Evolutionary conservation across 2,797 vertebrate species (phyloP), one percentile per base, ranked within the genome.

Genomic region (Alauda arvensis): DNA sequence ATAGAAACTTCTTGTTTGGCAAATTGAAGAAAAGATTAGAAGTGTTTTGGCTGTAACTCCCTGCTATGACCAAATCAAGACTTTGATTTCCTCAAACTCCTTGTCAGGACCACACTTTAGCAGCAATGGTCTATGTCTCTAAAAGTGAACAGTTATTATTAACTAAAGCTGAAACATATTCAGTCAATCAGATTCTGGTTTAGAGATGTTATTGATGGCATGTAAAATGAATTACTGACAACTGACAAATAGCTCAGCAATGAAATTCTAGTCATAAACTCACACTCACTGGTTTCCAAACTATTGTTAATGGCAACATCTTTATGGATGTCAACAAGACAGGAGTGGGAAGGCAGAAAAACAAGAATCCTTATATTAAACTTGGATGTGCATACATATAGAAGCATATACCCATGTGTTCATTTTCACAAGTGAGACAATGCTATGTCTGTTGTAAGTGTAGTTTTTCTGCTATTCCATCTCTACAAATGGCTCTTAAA

Each of bases 191-290:
- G 43, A 46, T 56, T 89, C 74, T 91, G 63, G 5, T 87, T 81
- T 76, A 60, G 53, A 56, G 77, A 59, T 87, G 67, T 59, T 72
- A 79, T 59, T 74, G 43, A 55, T 65, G 61, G 42, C 40, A 63
- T 67, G 19, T 89, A 87, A 87, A 87, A 89, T 84, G 61, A 87
- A 87, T 63, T 83, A 88, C 67, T 77, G 80, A 83, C 53, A 63
- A 83, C 48, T 77, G 51, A 75, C 76, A 85, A 87, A 78, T 48
- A 90, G 51, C 45, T 65, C 43, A 51, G 70, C 40, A 72, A 45
- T 61, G 49, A 65, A 87, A 70, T 79, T 82, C 70, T 83, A 33
- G 81, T 92, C 68, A 33, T 67, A 61, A 90, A 75, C n/a, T 45
- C 33, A 49, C 14, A 19, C 48, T 80, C 37, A 8, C 46, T 83